Base-by-base conservation (phyloP, 1,140 invertebrate genomes). In the Pentalonia nigronervosa region DNA sequence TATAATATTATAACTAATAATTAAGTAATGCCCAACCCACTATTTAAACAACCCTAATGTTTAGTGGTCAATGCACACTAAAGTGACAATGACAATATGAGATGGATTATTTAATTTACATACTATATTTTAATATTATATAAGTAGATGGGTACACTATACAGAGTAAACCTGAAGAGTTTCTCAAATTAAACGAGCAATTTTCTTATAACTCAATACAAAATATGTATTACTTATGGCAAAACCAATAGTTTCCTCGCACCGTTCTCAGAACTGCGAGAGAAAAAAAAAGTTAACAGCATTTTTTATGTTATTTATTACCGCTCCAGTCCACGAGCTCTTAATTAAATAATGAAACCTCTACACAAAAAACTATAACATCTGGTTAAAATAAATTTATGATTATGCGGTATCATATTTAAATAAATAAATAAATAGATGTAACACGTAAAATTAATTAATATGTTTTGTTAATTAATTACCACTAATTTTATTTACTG, bases 301-400 rank as follows among this genome's bases (percentile, higher is more conserved):
- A 83, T 23, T 83, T 36, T n/a, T 87, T 47, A 30, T 87, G 30
- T 87, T 45, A 84, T 48, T 87, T 48, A 87, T 48, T 34, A 1
- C 8, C 30, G 30, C 86, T 48, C 17, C 17, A 87, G 86, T 48
- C 30, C 17, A 87, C 47, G 7, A 48, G 14, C 21, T 87, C 30
- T 48, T 48, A 87, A 87, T 87, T 30, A 34, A 87, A 48, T 48
- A 48, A 87, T 87, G 86, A n/a, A n/a, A 87, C 30, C 86, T 11
- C 14, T 30, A 0, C 7, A 87, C 30, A 87, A 48, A 48, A 30
- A 87, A 87, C 86, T 48, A n/a, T 50, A 87, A 87, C 86, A 50
- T 87, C 45, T 87, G 47, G 86, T 87, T 50, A 36, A 87, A 87
- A 48, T 50, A 34, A 87, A 87, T 87, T 87, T 50, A 48, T 20